phyloP scores from a whole-genome alignment of 2,888 invertebrate genomes.

The Idaea straminata region DNA sequence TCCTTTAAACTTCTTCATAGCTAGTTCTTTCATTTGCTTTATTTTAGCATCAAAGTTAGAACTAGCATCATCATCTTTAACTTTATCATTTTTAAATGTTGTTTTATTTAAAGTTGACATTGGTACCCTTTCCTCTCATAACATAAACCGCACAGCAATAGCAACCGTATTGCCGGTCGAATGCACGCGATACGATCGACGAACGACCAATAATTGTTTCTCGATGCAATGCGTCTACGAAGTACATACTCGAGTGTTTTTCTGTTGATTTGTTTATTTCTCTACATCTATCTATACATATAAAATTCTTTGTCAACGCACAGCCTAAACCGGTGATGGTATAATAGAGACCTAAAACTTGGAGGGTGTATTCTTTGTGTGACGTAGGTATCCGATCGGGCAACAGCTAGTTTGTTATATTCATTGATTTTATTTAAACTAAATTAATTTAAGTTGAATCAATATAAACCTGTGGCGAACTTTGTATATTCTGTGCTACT shows the following conservation, averaged over 20 bases:
- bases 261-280: background rate
- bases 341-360: too few species aligned
- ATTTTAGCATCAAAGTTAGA: conserved; percentile 36
- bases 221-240: background rate
- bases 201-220: background rate
- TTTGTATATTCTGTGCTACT: too few species aligned
- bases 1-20: conserved; percentile 63
- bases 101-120: conserved; percentile 4
- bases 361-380: too few species aligned
- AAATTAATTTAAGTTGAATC: too few species aligned
- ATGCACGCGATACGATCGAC: background rate
- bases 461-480: too few species aligned
- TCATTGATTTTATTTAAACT: too few species aligned
- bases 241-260: background rate
- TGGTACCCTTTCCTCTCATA: background rate
- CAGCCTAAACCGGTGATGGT: too few species aligned
- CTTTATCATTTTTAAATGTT: conserved; percentile 3
- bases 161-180: background rate
- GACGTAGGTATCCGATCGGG: too few species aligned
- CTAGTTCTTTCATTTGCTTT: conserved; percentile 50
- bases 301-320: too few species aligned
- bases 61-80: conserved; percentile 4
- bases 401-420: too few species aligned
- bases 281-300: too few species aligned
- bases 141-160: background rate